phyloP scores from a whole-genome alignment of 2,113 vertebrate species.

The Varanus salvator region DNA sequence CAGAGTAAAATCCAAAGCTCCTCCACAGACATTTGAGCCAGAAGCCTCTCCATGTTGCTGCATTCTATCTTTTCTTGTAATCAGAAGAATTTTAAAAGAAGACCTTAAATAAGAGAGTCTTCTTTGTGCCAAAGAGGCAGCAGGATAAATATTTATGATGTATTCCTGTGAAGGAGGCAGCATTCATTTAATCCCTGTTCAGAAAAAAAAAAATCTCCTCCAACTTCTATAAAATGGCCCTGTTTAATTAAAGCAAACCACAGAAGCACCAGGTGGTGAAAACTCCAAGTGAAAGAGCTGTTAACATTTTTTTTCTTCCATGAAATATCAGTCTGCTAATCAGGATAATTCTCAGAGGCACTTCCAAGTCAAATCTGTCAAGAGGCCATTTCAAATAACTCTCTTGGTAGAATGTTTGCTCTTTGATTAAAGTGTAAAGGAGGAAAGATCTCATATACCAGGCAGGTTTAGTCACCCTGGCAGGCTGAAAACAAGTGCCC shows the following conservation, averaged over 20 bases:
- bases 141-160: background rate
- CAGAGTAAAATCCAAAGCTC: too few relatives aligned
- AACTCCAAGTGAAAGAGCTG: background rate
- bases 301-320: background rate
- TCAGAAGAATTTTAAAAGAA: background rate
- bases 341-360: background rate
- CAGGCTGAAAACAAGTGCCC: background rate
- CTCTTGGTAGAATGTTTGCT: background rate
- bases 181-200: background rate
- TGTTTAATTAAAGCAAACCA: background rate
- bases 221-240: background rate
- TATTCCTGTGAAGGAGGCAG: background rate
- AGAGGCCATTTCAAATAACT: background rate
- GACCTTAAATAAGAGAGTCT: background rate
- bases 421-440: background rate
- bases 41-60: too few relatives aligned
- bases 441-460: background rate
- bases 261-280: background rate
- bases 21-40: too few relatives aligned
- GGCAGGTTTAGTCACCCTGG: background rate
- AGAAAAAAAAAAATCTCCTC: background rate
- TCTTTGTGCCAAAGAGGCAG: background rate
- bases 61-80: background rate
- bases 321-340: background rate
- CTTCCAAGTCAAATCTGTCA: background rate